These are phyloP conservation scores for Chlamydotis undulata DNA, from an alignment of 2,113 vertebrate species.

Conservation along the genomic window DNA sequence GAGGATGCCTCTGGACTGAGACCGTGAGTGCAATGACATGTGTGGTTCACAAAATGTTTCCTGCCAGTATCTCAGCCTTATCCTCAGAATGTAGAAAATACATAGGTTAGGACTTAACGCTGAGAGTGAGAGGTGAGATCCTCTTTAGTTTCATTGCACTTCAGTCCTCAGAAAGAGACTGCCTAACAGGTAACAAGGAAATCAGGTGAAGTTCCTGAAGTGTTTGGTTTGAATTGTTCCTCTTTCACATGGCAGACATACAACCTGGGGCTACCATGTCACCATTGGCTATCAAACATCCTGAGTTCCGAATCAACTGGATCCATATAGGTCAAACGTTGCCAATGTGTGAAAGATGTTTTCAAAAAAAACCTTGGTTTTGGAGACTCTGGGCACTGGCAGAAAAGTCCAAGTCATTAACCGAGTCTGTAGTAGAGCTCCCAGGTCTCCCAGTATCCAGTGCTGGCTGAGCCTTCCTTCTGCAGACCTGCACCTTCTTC, in stretches of 20 bases:
- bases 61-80: not conserved
- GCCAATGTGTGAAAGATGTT: not conserved
- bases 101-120: not conserved
- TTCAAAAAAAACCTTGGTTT: not conserved
- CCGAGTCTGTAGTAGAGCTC: not conserved
- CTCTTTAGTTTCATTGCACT: not conserved
- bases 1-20: not conserved
- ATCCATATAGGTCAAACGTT: not conserved
- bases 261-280: not conserved
- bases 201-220: not conserved
- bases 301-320: not conserved
- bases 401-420: not conserved
- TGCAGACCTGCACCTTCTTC: not conserved
- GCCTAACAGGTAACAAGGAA: not conserved
- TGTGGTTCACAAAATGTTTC: not conserved
- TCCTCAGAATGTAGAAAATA: not conserved
- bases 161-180: not conserved
- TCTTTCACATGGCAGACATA: not conserved
- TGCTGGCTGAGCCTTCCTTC: not conserved
- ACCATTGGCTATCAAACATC: not conserved
- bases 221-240: not conserved
- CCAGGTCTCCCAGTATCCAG: not conserved
- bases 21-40: not conserved
- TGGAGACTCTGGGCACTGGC: not conserved
- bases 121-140: not conserved